Conservation (phyloP, 1,140 invertebrate genomes). For the Drosophila ercepeae region DNA sequence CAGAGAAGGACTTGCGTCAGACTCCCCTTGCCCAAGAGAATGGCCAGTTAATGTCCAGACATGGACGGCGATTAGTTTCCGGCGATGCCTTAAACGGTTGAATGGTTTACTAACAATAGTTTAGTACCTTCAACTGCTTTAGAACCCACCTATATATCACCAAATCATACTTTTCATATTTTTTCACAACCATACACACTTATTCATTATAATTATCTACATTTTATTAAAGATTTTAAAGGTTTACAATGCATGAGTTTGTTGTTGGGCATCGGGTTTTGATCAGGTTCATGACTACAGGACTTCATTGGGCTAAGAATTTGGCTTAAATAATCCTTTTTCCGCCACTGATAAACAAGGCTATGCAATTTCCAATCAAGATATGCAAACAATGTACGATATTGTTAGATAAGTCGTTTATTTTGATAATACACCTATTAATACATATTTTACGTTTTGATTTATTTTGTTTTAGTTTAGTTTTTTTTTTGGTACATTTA, state of each 20-base stretch:
- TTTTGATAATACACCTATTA: constrained; percentile 76
- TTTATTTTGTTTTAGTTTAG: constrained; percentile 44
- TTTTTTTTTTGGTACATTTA: constrained; percentile 50
- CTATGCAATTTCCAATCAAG: neutral
- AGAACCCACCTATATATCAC: constrained; percentile 19
- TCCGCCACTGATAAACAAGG: neutral
- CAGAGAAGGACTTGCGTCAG: constrained; percentile 59
- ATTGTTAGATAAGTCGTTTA: constrained; percentile 55
- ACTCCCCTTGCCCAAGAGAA: constrained; percentile 44
- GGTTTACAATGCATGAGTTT: neutral
- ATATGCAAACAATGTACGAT: neutral
- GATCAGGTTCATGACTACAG: no score
- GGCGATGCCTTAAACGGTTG: constrained; percentile 18
- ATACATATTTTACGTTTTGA: constrained; percentile 71
- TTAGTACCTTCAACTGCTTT: constrained; percentile 50
- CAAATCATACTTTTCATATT: constrained; percentile 10
- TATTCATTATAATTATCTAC: constrained; percentile 1
- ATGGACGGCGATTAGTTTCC: constrained; percentile 31
- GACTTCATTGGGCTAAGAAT: neutral
- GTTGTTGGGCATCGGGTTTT: neutral
- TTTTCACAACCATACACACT: neutral
- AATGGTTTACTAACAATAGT: constrained; percentile 39
- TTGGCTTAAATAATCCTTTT: neutral
- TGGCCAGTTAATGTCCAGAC: constrained; percentile 41
- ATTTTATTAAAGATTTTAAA: constrained; percentile 37